Evolutionary conservation across 1,140 invertebrate genomes (phyloP).

Genomic region (Bombus breviceps): DNA sequence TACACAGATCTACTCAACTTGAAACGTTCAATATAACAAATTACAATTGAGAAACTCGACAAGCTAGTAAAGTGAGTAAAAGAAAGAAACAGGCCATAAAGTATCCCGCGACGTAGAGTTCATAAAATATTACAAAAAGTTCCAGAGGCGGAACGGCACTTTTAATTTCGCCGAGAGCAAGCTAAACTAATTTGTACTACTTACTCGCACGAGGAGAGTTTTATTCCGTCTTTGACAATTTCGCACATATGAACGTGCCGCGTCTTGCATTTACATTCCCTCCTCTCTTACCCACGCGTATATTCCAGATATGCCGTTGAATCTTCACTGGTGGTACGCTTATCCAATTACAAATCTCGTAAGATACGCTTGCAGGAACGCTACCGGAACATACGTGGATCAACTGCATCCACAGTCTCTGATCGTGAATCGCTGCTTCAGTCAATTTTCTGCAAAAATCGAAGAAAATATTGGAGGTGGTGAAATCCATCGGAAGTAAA

Average conservation of each 20-base stretch:
- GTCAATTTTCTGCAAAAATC: background rate
- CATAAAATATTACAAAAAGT: background rate
- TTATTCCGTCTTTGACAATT: background rate
- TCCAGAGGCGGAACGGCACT: background rate
- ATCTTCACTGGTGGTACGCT: background rate
- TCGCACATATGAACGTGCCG: background rate
- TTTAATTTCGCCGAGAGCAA: slow-evolving; percentile 9
- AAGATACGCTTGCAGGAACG: background rate
- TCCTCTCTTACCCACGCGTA: background rate
- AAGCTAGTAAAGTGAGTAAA: background rate
- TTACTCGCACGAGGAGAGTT: background rate
- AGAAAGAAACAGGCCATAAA: background rate
- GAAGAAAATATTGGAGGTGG: background rate
- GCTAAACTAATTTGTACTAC: slow-evolving; percentile 28
- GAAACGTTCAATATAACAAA: background rate
- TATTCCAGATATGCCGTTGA: background rate
- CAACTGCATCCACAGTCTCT: background rate
- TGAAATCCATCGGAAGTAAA: background rate
- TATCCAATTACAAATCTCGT: slow-evolving; percentile 25
- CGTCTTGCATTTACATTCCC: background rate
- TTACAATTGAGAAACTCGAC: background rate
- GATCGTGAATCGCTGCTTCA: background rate
- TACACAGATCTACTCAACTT: background rate
- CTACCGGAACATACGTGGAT: background rate
- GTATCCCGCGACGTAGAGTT: background rate